Conservation (phyloP, 2,797 vertebrate genomes). For the Glyptemys insculpta region DNA sequence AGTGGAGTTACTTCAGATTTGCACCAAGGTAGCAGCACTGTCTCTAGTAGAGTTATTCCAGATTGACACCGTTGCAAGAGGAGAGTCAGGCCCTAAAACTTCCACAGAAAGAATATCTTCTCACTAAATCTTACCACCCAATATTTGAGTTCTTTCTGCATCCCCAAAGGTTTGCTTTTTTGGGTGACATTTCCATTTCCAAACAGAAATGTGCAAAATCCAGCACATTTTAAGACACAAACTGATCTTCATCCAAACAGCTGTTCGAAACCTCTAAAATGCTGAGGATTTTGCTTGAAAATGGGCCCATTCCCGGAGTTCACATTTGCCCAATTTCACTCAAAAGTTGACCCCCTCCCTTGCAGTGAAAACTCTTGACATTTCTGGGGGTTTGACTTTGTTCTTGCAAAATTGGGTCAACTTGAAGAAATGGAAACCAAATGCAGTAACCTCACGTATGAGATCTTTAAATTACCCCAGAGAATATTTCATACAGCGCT, state of each 20-base stretch:
- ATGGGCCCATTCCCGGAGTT: not conserved
- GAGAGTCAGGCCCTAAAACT: not conserved
- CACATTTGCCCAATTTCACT: not conserved
- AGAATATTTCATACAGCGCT: not conserved
- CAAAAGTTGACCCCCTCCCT: not conserved
- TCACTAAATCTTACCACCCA: not conserved
- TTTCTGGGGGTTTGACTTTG: not conserved
- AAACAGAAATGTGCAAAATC: not conserved
- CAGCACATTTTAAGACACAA: accelerated
- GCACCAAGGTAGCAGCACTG: not conserved
- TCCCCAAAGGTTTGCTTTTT: not conserved
- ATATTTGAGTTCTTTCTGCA: not conserved
- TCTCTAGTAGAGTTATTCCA: accelerated
- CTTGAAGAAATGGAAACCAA: not conserved
- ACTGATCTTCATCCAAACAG: not conserved
- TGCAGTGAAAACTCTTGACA: not conserved
- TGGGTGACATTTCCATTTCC: not conserved
- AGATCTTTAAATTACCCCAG: not conserved
- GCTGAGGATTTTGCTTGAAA: not conserved
- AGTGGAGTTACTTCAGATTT: not conserved
- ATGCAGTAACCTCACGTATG: not conserved
- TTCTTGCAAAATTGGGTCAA: not conserved
- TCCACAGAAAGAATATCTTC: not conserved
- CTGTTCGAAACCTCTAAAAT: not conserved
- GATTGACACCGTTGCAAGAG: not conserved